phyloP scores from a whole-genome alignment of 2,113 vertebrate genomes.

The human region GRCh38 chr6:95813501-95814000 shows the following conservation, averaged over 20 bases:
- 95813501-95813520: too few species aligned
- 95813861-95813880: background rate
- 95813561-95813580: too few species aligned
- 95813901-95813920: background rate
- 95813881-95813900: background rate
- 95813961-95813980: background rate
- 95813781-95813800: background rate
- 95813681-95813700: too few species aligned
- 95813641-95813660: too few species aligned
- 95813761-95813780: background rate
- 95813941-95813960: background rate
- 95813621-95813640: too few species aligned
- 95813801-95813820: background rate
- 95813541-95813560: too few species aligned
- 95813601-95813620: too few species aligned
- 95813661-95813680: too few species aligned
- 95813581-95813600: too few species aligned
- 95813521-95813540: too few species aligned
- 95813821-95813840: background rate
- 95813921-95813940: conserved; percentile 30
- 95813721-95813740: too few species aligned
- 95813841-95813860: background rate
- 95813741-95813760: background rate
- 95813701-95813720: too few species aligned
- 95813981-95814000: background rate